Evolutionary conservation across 1,140 invertebrate species (phyloP).

Genomic region (Drosophila pectinifera): DNA sequence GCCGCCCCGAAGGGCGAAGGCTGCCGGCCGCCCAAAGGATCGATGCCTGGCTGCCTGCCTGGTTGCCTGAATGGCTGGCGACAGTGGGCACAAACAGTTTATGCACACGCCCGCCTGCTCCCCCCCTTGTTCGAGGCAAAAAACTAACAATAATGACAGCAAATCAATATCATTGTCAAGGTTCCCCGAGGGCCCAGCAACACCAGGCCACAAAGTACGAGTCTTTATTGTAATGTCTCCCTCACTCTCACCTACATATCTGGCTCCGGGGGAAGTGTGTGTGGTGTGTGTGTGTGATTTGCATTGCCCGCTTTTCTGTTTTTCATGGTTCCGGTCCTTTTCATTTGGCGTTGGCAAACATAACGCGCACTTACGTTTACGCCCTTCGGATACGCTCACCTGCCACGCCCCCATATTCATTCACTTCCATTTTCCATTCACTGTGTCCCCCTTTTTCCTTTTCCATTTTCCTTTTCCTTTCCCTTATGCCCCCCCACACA

Average conservation of each 20-base stretch:
- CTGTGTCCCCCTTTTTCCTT: conserved; percentile 6
- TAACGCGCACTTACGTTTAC: conserved; percentile 49
- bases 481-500: conserved; percentile 8
- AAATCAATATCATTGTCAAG: conserved; percentile 79
- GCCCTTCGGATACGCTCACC: conserved; percentile 42
- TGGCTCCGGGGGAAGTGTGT: background rate
- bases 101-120: conserved; percentile 40
- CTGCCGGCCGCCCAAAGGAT: conserved; percentile 34
- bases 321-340: conserved; percentile 51
- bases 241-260: conserved; percentile 5
- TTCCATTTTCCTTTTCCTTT: background rate
- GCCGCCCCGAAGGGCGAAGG: conserved; percentile 35
- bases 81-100: conserved; percentile 54
- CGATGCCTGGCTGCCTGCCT: conserved; percentile 22
- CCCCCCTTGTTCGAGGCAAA: conserved; percentile 25
- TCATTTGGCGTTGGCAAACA: conserved; percentile 53
- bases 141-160: conserved; percentile 80
- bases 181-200: conserved; percentile 48
- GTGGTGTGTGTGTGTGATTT: conserved; percentile 42
- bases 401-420: conserved; percentile 42
- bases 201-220: conserved; percentile 66
- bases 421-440: conserved; percentile 37
- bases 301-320: conserved; percentile 47
- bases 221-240: conserved; percentile 59
- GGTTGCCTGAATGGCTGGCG: conserved; percentile 19